Percentiles rank a stretch among this genome's conserved stretches.
These are phyloP conservation scores for Bradypodion pumilum DNA, from an alignment of 2,797 vertebrate species.

Conservation along the genomic window DNA sequence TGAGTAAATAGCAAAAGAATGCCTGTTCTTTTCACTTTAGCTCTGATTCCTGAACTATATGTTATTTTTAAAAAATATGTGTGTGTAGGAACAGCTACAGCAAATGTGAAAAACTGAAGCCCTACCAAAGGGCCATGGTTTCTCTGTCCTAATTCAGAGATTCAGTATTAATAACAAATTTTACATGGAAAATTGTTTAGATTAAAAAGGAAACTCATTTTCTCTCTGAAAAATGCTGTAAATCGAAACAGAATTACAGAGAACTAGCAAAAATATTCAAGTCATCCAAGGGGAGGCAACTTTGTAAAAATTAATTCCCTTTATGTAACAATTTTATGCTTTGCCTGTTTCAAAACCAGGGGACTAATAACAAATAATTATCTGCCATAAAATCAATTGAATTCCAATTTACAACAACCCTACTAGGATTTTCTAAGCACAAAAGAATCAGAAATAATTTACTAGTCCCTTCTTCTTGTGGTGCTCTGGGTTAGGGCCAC, in stretches of 20 bases:
- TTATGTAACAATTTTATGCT: not conserved
- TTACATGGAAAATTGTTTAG: constrained; percentile 7
- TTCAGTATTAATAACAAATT: constrained; percentile 3
- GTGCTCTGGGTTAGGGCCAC: no score
- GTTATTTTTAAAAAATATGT: constrained; percentile 28
- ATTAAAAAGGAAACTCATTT: not conserved
- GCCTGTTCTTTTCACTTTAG: not conserved
- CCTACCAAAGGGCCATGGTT: not conserved
- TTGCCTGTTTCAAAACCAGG: not conserved
- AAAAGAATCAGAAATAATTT: no score
- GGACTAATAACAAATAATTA: no score
- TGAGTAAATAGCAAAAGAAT: not conserved
- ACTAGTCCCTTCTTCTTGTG: no score
- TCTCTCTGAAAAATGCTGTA: not conserved
- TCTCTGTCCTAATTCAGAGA: not conserved
- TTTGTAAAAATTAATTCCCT: not conserved
- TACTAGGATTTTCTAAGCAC: not conserved
- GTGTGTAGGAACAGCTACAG: not conserved
- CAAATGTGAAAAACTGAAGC: not conserved
- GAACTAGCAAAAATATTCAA: not conserved
- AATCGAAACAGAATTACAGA: not conserved
- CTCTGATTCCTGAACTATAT: not conserved
- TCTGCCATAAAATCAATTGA: no score
- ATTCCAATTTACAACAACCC: no score
- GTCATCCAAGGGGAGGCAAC: not conserved